A percentile compares a stretch with the other conserved stretches of the same genome.
These are phyloP conservation scores for Anastrepha ludens DNA, from an alignment of 1,140 invertebrate genomes.

Conservation along the genomic window DNA sequence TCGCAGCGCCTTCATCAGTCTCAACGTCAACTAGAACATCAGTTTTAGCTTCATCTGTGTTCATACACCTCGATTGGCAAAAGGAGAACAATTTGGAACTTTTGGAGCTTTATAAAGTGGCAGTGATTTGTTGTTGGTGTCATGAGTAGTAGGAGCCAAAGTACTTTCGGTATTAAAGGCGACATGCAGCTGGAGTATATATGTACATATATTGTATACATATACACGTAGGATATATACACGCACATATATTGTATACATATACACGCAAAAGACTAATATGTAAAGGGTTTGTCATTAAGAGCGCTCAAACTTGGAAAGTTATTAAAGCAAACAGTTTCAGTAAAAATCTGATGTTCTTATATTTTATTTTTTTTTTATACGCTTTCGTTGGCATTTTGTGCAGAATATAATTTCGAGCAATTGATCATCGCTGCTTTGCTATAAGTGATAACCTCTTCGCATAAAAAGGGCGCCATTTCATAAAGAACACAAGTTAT, in stretches of 20 bases:
- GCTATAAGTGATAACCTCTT: too few relatives aligned
- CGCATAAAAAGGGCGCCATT: too few relatives aligned
- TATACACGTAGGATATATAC: not conserved
- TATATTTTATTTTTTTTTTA: too few relatives aligned
- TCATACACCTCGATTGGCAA: not conserved
- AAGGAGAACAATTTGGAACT: not conserved
- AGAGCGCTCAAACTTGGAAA: too few relatives aligned
- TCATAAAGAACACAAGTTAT: too few relatives aligned
- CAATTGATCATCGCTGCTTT: too few relatives aligned
- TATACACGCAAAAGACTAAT: not conserved
- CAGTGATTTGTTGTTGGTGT: slow-evolving; percentile 26
- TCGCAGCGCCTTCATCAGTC: not conserved
- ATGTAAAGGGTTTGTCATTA: not conserved
- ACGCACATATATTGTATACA: not conserved
- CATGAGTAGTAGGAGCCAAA: not conserved
- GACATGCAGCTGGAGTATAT: not conserved
- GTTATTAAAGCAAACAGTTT: too few relatives aligned
- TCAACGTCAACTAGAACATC: slow-evolving; percentile 18
- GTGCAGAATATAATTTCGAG: too few relatives aligned
- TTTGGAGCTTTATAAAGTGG: slow-evolving; percentile 11
- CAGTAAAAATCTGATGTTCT: too few relatives aligned
- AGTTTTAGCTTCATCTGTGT: slow-evolving; percentile 28
- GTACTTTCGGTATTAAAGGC: not conserved
- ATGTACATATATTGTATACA: not conserved
- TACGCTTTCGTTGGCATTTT: too few relatives aligned